Evolutionary conservation across 2,797 vertebrate species (phyloP).

Genomic region (Notoglanidium macrostoma): DNA sequence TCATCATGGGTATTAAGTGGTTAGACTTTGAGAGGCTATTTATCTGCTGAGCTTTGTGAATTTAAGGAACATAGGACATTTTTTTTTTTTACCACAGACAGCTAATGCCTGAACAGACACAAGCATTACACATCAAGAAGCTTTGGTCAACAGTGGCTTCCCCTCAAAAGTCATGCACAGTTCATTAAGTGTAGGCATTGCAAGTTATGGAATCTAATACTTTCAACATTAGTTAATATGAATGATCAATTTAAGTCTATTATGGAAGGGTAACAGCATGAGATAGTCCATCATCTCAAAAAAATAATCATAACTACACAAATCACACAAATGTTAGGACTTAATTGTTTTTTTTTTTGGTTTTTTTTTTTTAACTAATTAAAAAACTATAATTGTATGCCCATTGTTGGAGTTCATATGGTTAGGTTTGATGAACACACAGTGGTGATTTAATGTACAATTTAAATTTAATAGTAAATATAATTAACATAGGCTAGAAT

Average conservation of each 20-base stretch:
- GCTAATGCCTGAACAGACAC: neutral
- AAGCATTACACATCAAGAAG: neutral
- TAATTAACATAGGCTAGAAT: neutral
- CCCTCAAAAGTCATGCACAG: constrained; percentile 1
- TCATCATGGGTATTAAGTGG: constrained; percentile 56
- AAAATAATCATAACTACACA: neutral
- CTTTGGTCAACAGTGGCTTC: neutral
- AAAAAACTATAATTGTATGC: neutral
- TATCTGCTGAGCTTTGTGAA: constrained; percentile 27
- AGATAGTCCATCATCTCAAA: too few relatives aligned
- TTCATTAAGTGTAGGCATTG: constrained; percentile 15
- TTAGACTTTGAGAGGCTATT: constrained; percentile 54
- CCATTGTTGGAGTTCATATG: neutral
- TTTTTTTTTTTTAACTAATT: neutral
- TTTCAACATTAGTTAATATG: constrained; percentile 3
- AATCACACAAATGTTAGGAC: neutral
- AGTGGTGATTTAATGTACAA: neutral
- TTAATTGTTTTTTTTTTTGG: too few relatives aligned
- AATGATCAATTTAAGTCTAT: neutral
- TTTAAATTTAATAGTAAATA: neutral
- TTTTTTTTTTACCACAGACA: constrained; percentile 19
- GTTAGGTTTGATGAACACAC: neutral
- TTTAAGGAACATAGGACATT: neutral
- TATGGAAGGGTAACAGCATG: neutral
- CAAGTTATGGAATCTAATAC: constrained; percentile 6